These are phyloP conservation scores for Pollenia angustigena DNA, from an alignment of 2,888 invertebrate genomes.

Conservation along the genomic window DNA sequence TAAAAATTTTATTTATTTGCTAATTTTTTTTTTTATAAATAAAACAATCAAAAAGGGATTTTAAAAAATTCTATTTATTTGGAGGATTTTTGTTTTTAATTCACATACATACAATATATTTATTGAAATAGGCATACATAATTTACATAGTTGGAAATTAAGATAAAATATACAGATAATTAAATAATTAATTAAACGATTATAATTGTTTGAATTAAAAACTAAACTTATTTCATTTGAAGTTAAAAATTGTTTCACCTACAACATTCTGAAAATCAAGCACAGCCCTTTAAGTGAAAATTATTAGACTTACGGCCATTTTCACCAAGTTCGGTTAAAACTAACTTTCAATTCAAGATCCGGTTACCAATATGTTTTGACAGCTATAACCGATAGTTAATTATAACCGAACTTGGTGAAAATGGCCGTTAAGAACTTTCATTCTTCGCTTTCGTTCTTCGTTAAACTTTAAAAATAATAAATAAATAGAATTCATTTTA, in stretches of 20 bases:
- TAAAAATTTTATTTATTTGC: neutral
- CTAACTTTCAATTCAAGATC: too few relatives aligned
- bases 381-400: too few relatives aligned
- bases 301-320: neutral
- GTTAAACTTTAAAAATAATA: neutral
- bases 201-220: neutral
- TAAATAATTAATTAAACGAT: neutral
- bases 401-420: too few relatives aligned
- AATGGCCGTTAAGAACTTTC: too few relatives aligned
- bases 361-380: too few relatives aligned
- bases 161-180: constrained; percentile 40
- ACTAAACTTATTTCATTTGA: constrained; percentile 11
- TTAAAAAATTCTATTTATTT: constrained; percentile 63
- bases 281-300: constrained; percentile 46
- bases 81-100: constrained; percentile 32
- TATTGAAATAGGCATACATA: constrained; percentile 54
- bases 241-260: neutral
- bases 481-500: too few relatives aligned
- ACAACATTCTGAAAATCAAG: constrained; percentile 4
- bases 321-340: too few relatives aligned
- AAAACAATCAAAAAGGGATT: constrained; percentile 46
- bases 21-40: constrained; percentile 26
- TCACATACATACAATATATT: constrained; percentile 3
- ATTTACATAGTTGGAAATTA: constrained; percentile 50
- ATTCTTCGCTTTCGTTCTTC: neutral